Evolutionary conservation across 2,797 vertebrate species (phyloP).

Genomic region (Spea hammondii): DNA sequence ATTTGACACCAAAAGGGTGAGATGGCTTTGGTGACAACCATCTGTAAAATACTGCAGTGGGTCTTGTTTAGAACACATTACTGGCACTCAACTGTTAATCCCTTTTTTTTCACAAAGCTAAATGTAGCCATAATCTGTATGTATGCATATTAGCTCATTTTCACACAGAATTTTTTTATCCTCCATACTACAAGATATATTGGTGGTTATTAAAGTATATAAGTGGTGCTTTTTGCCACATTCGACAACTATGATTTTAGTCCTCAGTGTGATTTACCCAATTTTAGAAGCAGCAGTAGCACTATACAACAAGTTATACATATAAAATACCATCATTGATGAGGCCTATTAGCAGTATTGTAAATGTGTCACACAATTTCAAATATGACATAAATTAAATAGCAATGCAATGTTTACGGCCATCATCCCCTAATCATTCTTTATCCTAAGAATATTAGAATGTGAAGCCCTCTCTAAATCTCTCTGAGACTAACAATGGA

Average conservation of each 20-base stretch:
- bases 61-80: no score
- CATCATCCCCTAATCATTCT: conserved; percentile 6
- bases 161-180: no score
- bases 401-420: conserved; percentile 11
- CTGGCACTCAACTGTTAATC: no score
- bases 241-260: background rate
- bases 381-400: conserved; percentile 28
- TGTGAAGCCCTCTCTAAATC: conserved; percentile 27
- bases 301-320: background rate
- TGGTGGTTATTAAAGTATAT: no score
- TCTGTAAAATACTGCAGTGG: no score
- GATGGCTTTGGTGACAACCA: no score
- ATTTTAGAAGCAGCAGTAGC: conserved; percentile 1
- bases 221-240: background rate
- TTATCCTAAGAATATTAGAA: conserved; percentile 28
- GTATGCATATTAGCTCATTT: no score
- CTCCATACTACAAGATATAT: no score
- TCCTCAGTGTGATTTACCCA: conserved; percentile 25
- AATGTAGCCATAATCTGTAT: no score
- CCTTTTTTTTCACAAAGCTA: no score
- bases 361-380: conserved; percentile 20
- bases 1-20: no score
- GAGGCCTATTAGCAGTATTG: conserved; percentile 13
- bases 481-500: conserved; percentile 30
- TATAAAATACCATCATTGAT: background rate